Percentiles rank a stretch among this genome's conserved stretches.
phyloP scores from a whole-genome alignment of 2,888 invertebrate genomes.

The Limnephilus auricula region DNA sequence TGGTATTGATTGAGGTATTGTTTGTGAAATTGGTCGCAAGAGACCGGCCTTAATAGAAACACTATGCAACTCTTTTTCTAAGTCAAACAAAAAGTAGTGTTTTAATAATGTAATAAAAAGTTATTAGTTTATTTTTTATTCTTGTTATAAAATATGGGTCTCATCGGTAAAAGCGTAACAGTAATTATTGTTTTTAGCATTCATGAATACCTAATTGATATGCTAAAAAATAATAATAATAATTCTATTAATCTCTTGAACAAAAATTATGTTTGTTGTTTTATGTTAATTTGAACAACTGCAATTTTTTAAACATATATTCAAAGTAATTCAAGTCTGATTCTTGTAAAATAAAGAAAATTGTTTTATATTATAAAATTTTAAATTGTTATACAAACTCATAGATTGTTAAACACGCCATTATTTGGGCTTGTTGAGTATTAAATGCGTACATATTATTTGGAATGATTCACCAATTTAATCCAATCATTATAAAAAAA shows the following conservation, averaged over 20 bases:
- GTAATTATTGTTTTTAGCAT: not conserved
- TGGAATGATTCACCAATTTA: not conserved
- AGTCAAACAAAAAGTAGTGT: not conserved
- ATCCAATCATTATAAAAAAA: not conserved
- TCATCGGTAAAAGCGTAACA: not conserved
- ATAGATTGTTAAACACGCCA: no score
- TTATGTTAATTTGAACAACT: not conserved
- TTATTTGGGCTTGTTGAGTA: not conserved
- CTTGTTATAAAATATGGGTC: not conserved
- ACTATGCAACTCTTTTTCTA: constrained; percentile 9
- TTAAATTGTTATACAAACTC: no score
- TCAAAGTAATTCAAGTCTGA: not conserved
- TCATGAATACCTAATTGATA: not conserved
- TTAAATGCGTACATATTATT: not conserved
- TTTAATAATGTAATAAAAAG: not conserved
- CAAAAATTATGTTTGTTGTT: not conserved
- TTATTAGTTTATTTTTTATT: not conserved
- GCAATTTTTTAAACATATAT: not conserved
- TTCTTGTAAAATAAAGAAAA: not conserved
- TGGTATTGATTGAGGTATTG: no score
- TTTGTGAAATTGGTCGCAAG: no score
- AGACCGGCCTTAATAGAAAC: no score
- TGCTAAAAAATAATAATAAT: no score
- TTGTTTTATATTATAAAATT: not conserved
- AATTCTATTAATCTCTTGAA: no score